Evolutionary conservation across 2,888 invertebrate species (phyloP).

Genomic region (Busseola fusca): DNA sequence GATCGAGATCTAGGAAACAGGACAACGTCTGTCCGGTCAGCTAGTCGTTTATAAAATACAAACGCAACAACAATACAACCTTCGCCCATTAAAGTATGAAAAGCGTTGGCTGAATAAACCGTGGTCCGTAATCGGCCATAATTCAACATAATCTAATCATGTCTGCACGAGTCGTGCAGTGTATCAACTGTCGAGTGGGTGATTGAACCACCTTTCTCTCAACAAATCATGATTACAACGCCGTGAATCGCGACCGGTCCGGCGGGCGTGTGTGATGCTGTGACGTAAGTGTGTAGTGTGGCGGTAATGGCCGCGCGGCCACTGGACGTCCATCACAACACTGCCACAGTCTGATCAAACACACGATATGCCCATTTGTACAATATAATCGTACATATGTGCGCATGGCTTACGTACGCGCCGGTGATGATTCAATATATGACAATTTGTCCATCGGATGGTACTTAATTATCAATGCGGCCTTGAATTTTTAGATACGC

Average conservation of each 20-base stretch:
- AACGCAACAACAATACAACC: slow-evolving; percentile 11
- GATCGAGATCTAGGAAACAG: no score
- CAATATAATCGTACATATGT: slow-evolving; percentile 7
- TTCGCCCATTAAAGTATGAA: neutral
- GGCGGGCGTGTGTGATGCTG: slow-evolving; percentile 41
- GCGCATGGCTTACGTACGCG: slow-evolving; percentile 27
- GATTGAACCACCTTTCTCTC: slow-evolving; percentile 57
- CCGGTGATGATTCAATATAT: slow-evolving; percentile 32
- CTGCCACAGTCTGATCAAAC: slow-evolving; percentile 14
- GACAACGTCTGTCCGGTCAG: no score
- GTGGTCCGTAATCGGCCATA: neutral
- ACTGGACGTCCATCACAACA: slow-evolving; percentile 30
- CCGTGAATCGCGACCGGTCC: slow-evolving; percentile 51
- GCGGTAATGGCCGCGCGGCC: slow-evolving; percentile 36
- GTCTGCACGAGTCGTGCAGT: slow-evolving; percentile 22
- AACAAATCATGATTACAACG: slow-evolving; percentile 53
- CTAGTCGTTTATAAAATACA: neutral
- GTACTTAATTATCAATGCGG: slow-evolving; percentile 13
- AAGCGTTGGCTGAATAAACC: neutral
- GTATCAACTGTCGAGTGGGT: slow-evolving; percentile 32
- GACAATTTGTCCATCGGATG: slow-evolving; percentile 15
- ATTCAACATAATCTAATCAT: slow-evolving; percentile 35
- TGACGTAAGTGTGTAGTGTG: slow-evolving; percentile 48
- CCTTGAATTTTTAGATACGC: slow-evolving; percentile 34
- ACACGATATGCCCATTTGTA: neutral